Base-by-base conservation (phyloP, 37 sponge, comb jelly and placozoan species). In the Spongilla lacustris region DNA sequence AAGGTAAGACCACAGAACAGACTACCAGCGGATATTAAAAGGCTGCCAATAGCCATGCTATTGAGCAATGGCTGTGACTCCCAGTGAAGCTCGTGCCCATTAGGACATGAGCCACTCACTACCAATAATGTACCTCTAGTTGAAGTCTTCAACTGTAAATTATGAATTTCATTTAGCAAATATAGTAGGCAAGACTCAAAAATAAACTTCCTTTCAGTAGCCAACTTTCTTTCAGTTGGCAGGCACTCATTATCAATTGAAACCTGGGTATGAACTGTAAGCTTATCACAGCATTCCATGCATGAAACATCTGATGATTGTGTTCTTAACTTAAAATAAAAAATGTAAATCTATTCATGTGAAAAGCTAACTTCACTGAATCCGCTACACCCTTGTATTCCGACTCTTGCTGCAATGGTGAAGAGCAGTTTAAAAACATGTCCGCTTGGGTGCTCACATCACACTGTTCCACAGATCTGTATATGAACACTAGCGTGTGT, bases 31-130 rank as follows among this genome's bases (percentile, higher is more conserved):
- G 14, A 58, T 14, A 83, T 48, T 27, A 83, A 37, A 22, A 83
- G 73, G 30, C 72, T 83, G 36, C 83, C 73, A 34, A 46, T 74
- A 41, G 73, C 48, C 29, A 50, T 72, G 17, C 46, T 38, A 37
- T 33, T 50, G 1, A 83, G 26, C n/a, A 31, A 48, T 36, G 74
- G 83, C 32, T 83, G 83, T 23, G 83, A 73, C 37, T 71, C n/a
- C 83, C 74, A 83, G 19, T 35, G 23, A 36, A 37, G 22, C 31
- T 37, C 66, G 19, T 83, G 73, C n/a, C 73, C 83, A 33, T 83
- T 28, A 71, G 41, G 49, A 71, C 83, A 33, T 23, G 58, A 58
- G 73, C 28, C 73, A 73, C 73, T 73, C 32, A 73, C 73, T 33
- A 73, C 73, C 73, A 73, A 73, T 33, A 73, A 73, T 73, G 32